A percentile compares a stretch with the other conserved stretches of the same genome.
phyloP scores from a whole-genome alignment of 2,888 invertebrate species.

The Syrphus vitripennis region DNA sequence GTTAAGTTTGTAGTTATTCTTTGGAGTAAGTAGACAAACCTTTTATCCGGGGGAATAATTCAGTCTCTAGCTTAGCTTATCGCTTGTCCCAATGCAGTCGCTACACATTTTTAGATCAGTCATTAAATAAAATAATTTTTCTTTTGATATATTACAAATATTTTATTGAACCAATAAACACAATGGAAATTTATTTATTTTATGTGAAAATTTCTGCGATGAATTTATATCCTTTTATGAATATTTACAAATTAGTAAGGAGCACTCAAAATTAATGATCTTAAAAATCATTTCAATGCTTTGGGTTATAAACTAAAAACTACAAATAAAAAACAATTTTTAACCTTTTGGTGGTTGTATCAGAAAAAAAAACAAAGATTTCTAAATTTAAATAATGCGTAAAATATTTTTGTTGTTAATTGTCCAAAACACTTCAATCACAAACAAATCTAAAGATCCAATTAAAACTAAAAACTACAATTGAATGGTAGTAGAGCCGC shows the following conservation, averaged over 20 bases:
- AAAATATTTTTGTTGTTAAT: neutral
- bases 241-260: slow-evolving; percentile 61
- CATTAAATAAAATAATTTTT: neutral
- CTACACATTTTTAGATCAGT: no score
- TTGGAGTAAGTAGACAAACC: no score
- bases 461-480: slow-evolving; percentile 16
- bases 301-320: neutral
- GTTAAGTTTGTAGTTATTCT: no score
- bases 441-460: slow-evolving; percentile 9
- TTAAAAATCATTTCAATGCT: slow-evolving; percentile 40
- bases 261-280: slow-evolving; percentile 48
- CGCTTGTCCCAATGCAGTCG: no score
- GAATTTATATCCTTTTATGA: slow-evolving; percentile 48
- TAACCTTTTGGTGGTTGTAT: neutral
- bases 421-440: neutral
- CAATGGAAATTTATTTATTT: slow-evolving; percentile 40
- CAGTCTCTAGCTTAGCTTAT: no score
- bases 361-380: neutral
- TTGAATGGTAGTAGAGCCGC: neutral
- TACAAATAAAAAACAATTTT: neutral
- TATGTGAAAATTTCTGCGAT: slow-evolving; percentile 42
- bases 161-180: slow-evolving; percentile 55
- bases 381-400: neutral
- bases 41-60: no score
- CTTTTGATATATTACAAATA: slow-evolving; percentile 63